Conservation (phyloP, 1,140 invertebrate species). For the Scaptomyza pallida region DNA sequence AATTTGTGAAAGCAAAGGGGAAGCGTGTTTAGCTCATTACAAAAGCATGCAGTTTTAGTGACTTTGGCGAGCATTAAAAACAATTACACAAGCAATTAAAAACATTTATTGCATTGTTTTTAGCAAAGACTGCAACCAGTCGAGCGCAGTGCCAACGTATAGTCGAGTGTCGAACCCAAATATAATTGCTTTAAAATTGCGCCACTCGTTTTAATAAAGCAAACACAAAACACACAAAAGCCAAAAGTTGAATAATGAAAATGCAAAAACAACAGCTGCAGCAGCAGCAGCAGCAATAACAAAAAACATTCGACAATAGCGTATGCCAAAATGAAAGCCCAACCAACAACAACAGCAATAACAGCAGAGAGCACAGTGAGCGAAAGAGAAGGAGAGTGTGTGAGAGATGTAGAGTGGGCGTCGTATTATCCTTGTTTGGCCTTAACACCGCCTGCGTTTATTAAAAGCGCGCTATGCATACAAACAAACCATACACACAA, state of each 20-base stretch:
- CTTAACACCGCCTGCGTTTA: conserved; percentile 44
- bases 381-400: conserved; percentile 8
- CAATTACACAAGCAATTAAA: conserved; percentile 52
- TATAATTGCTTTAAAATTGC: conserved; percentile 73
- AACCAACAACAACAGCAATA: conserved; percentile 35
- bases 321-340: conserved; percentile 23
- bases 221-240: conserved; percentile 41
- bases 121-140: conserved; percentile 23
- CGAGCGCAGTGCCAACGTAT: conserved; percentile 9
- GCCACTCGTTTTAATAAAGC: conserved; percentile 68
- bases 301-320: conserved; percentile 24
- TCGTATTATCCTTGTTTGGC: conserved; percentile 50
- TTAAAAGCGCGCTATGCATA: conserved; percentile 50
- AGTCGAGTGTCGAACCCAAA: conserved; percentile 40
- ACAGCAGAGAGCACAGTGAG: not conserved
- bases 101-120: conserved; percentile 46
- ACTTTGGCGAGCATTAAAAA: conserved; percentile 39
- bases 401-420: conserved; percentile 16
- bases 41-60: conserved; percentile 34
- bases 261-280: conserved; percentile 35
- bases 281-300: conserved; percentile 11
- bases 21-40: conserved; percentile 2
- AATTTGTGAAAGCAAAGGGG: not conserved
- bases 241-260: conserved; percentile 28
- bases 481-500: conserved; percentile 30